Evolutionary conservation across 2,888 invertebrate genomes (phyloP).

Genomic region (Heteropelma amictum): DNA sequence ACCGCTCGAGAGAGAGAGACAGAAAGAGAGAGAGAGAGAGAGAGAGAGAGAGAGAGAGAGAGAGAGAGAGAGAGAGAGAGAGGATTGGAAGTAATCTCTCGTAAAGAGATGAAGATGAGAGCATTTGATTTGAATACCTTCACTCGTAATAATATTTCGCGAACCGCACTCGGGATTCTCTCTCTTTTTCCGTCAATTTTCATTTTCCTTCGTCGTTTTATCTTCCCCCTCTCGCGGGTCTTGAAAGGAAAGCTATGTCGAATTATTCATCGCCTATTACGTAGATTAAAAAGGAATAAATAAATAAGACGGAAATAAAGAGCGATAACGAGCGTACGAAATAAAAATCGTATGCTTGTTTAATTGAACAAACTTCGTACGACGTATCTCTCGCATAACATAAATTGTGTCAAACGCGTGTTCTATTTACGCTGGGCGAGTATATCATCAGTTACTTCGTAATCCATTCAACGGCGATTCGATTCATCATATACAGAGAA

Average conservation of each 20-base stretch:
- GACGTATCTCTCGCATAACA: too few species aligned
- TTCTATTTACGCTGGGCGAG: conserved; percentile 9
- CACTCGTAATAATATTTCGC: conserved; percentile 47
- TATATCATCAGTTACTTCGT: neutral
- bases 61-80: neutral
- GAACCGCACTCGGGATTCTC: conserved; percentile 11
- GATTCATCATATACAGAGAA: neutral
- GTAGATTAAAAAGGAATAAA: too few species aligned
- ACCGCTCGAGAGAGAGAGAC: neutral
- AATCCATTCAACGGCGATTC: neutral
- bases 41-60: neutral
- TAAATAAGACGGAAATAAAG: too few species aligned
- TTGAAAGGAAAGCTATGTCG: too few species aligned
- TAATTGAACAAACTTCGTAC: too few species aligned
- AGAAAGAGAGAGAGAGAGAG: neutral
- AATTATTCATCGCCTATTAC: too few species aligned
- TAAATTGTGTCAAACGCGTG: too few species aligned
- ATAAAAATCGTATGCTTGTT: too few species aligned
- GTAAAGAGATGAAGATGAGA: conserved; percentile 39
- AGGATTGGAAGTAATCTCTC: conserved; percentile 2
- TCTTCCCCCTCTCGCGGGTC: too few species aligned
- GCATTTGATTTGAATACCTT: conserved; percentile 55
- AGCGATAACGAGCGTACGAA: too few species aligned
- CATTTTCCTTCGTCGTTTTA: too few species aligned
- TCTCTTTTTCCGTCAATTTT: conserved; percentile 22